Conservation (phyloP, 2,113 vertebrate species). For the Clarias macrocephalus region DNA sequence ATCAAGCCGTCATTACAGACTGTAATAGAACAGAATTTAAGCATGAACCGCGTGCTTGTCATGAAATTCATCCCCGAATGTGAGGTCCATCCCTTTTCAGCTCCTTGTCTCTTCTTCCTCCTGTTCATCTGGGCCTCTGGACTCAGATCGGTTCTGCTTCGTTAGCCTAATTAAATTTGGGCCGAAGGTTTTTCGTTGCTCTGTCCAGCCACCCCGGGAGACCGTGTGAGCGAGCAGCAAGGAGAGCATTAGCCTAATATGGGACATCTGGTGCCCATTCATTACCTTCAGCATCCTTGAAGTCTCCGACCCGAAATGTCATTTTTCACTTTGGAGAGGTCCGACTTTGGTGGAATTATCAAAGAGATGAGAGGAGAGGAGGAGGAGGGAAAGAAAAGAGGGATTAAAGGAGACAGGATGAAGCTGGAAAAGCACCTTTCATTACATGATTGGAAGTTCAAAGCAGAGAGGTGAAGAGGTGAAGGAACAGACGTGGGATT, state of each 20-base stretch:
- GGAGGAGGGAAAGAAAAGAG: constrained; percentile 11
- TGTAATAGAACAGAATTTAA: background rate
- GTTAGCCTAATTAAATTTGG: constrained; percentile 66
- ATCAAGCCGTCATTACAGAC: background rate
- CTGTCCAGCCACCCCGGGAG: constrained; percentile 58
- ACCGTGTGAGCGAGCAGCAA: constrained; percentile 62
- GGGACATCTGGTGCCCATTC: constrained; percentile 79
- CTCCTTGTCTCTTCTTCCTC: background rate
- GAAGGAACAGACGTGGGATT: constrained; percentile 13
- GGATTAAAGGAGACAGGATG: constrained; percentile 9
- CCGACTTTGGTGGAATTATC: constrained; percentile 65
- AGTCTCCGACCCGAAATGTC: constrained; percentile 74
- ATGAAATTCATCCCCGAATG: background rate
- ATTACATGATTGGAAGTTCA: constrained; percentile 55
- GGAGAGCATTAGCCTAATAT: constrained; percentile 79
- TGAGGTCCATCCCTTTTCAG: background rate
- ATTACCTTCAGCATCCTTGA: constrained; percentile 78
- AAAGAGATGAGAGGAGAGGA: constrained; percentile 49
- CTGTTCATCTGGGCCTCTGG: background rate
- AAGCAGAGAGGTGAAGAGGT: constrained; percentile 42
- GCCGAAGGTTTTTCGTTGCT: constrained; percentile 24
- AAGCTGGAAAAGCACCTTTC: constrained; percentile 33
- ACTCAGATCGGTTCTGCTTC: constrained; percentile 17
- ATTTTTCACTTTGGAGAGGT: constrained; percentile 73
- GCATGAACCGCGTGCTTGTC: background rate